These are phyloP conservation scores for Isurus oxyrinchus DNA, from an alignment of 2,113 vertebrate species.

Conservation along the genomic window DNA sequence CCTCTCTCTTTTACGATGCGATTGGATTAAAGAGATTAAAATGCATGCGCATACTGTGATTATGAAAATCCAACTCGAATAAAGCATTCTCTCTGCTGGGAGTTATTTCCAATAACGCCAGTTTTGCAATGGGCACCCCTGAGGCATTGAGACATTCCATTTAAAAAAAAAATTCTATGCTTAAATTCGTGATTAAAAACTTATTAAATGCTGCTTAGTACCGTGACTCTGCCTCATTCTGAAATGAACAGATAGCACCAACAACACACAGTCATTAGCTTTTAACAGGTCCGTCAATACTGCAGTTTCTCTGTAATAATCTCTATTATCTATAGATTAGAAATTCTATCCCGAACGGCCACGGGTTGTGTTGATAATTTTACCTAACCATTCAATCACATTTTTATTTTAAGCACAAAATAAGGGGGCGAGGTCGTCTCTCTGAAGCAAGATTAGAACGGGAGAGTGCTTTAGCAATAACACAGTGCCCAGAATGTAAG, in stretches of 20 bases:
- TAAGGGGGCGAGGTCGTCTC: neutral
- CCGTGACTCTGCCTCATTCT: neutral
- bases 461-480: too few relatives aligned
- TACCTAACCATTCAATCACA: too few relatives aligned
- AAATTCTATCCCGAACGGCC: neutral
- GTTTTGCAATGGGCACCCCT: neutral
- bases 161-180: neutral
- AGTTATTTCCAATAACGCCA: neutral
- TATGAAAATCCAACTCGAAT: conserved; percentile 15
- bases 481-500: neutral
- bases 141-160: neutral
- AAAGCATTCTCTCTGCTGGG: neutral
- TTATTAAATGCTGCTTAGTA: neutral
- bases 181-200: neutral
- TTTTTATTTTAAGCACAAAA: neutral
- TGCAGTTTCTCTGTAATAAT: neutral
- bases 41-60: neutral
- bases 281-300: neutral
- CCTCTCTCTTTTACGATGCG: neutral
- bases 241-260: neutral
- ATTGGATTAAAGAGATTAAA: conserved; percentile 1
- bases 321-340: neutral
- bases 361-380: neutral
- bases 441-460: too few relatives aligned
- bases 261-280: too few relatives aligned